A percentile compares a stretch with the other conserved stretches of the same genome.
phyloP scores from a whole-genome alignment of 35 echinoderm and acorn worm genomes.

The Lytechinus pictus region DNA sequence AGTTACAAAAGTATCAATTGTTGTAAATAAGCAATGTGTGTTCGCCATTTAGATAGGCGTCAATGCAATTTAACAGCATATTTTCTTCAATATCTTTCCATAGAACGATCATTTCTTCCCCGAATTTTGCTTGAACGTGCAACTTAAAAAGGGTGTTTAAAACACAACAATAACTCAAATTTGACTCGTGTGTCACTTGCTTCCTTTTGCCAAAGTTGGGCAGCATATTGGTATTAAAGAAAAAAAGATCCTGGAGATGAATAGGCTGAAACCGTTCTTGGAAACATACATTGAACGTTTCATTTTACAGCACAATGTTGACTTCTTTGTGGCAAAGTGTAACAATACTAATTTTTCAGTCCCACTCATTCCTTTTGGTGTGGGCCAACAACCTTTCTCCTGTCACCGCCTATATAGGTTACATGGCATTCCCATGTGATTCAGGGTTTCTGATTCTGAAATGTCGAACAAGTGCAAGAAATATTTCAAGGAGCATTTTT shows the following conservation, averaged over 20 bases:
- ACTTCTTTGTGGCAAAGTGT: neutral
- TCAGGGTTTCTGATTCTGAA: neutral
- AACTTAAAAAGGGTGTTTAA: too few relatives aligned
- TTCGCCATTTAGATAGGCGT: too few relatives aligned
- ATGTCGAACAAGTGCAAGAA: neutral
- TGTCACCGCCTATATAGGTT: neutral
- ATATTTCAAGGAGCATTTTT: slow-evolving; percentile 10
- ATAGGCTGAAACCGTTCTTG: neutral
- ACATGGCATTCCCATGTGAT: neutral
- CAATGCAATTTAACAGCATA: too few relatives aligned
- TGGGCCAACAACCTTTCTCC: neutral
- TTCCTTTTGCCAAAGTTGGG: too few relatives aligned
- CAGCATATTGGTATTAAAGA: too few relatives aligned
- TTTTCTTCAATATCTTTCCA: too few relatives aligned
- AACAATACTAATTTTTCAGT: neutral
- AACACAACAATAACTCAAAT: too few relatives aligned
- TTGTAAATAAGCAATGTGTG: too few relatives aligned
- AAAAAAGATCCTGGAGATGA: neutral
- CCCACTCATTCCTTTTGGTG: neutral
- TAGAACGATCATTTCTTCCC: too few relatives aligned
- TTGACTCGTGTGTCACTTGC: too few relatives aligned
- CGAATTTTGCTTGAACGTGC: too few relatives aligned
- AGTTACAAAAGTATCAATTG: too few relatives aligned
- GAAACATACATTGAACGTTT: neutral
- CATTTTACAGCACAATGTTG: neutral